Conservation (phyloP, 2,797 vertebrate genomes). For the Artibeus lituratus region DNA sequence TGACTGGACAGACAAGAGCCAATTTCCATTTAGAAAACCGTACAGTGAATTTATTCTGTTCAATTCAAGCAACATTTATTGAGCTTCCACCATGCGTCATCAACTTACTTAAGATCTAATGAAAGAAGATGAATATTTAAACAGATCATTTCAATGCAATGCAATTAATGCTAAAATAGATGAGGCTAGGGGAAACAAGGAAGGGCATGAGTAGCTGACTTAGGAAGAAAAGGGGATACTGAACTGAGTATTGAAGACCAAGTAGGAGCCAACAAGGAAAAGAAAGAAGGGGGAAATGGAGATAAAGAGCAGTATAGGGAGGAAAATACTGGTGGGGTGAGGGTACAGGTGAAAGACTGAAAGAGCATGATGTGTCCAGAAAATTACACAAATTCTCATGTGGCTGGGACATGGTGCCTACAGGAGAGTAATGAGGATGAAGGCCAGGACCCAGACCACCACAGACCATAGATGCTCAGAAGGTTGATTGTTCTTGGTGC, state of each 20-base stretch:
- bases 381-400: not conserved
- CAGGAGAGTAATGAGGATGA: not conserved
- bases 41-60: not conserved
- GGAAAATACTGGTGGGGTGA: not conserved
- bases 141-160: not conserved
- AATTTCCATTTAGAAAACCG: not conserved
- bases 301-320: not conserved
- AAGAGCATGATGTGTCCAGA: not conserved
- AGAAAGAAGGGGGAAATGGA: not conserved
- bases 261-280: not conserved
- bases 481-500: not conserved
- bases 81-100: not conserved
- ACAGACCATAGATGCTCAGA: not conserved
- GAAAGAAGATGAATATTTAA: not conserved
- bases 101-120: not conserved
- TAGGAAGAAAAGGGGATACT: not conserved
- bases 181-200: not conserved
- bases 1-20: not conserved
- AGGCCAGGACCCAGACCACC: not conserved
- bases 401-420: not conserved
- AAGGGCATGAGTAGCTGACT: not conserved
- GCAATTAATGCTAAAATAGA: not conserved
- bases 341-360: not conserved
- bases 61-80: slow-evolving; percentile 19
- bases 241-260: not conserved